phyloP scores from a whole-genome alignment of 2,113 vertebrate genomes.

The Tricholaema leucomelas region DNA sequence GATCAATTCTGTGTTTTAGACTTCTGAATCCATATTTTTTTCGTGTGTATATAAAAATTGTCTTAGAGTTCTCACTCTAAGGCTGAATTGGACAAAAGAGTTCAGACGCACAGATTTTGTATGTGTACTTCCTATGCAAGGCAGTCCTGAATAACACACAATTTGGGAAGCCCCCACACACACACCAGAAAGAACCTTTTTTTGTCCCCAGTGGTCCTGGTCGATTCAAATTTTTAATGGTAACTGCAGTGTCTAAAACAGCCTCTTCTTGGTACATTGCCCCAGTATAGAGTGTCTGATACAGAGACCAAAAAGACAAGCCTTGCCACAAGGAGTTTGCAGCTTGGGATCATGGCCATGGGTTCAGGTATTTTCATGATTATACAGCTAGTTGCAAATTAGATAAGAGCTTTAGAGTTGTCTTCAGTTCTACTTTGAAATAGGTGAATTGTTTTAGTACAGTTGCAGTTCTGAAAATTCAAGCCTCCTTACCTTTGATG shows the following conservation, averaged over 20 bases:
- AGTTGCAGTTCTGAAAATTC: neutral
- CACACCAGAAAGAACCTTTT: neutral
- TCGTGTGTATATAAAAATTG: neutral
- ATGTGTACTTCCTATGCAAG: rapidly evolving
- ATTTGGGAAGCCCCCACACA: neutral
- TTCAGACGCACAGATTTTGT: neutral
- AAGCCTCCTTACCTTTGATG: neutral
- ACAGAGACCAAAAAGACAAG: neutral
- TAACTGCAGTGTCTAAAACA: neutral
- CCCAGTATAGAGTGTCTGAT: neutral
- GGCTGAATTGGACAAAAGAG: neutral
- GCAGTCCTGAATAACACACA: neutral
- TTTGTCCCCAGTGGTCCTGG: neutral
- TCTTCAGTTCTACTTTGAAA: neutral
- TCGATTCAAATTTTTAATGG: neutral
- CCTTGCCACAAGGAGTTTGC: neutral
- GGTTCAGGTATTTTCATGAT: neutral
- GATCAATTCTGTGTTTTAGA: neutral
- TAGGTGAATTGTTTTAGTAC: neutral
- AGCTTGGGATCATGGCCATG: neutral
- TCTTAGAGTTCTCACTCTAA: neutral
- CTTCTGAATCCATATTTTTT: neutral
- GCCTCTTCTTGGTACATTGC: neutral
- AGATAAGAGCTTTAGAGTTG: neutral
- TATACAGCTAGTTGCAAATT: neutral